A percentile compares a stretch with the other conserved stretches of the same genome.
phyloP scores from a whole-genome alignment of 2,888 invertebrate genomes.

The Syrista parreyssii region DNA sequence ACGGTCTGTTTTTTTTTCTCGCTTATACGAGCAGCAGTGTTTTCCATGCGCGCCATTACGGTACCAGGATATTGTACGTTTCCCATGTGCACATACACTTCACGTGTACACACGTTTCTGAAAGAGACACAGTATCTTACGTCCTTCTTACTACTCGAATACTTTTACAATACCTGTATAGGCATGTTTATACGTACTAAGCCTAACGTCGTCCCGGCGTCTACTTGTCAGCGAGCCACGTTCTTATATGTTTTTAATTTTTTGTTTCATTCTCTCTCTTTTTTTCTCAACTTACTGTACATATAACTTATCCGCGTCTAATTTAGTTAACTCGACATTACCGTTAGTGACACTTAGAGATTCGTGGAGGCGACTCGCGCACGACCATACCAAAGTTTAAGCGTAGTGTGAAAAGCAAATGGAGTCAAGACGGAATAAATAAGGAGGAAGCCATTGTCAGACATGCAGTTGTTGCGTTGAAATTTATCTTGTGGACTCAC shows the following conservation, averaged over 20 bases:
- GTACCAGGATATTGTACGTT: neutral
- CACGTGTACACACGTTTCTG: neutral
- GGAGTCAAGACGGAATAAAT: neutral
- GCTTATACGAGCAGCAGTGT: neutral
- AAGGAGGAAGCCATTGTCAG: neutral
- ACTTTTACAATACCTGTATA: neutral
- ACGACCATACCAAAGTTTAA: neutral
- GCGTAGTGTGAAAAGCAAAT: neutral
- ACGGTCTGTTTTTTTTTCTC: neutral
- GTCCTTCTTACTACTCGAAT: neutral
- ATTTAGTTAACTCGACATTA: neutral
- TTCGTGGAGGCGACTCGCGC: neutral
- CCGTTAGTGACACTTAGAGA: neutral
- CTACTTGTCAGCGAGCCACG: neutral
- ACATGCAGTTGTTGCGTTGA: neutral
- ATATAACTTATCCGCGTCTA: neutral
- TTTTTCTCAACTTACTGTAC: neutral
- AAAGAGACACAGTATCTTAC: neutral
- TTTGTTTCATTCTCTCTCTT: neutral
- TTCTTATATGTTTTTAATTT: neutral
- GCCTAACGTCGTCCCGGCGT: neutral
- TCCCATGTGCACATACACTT: neutral
- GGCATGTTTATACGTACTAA: neutral
- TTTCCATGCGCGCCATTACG: neutral
- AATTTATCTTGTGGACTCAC: neutral